Evolutionary conservation across 2,797 vertebrate genomes (phyloP).

Genomic region (Distichodus sexfasciatus): DNA sequence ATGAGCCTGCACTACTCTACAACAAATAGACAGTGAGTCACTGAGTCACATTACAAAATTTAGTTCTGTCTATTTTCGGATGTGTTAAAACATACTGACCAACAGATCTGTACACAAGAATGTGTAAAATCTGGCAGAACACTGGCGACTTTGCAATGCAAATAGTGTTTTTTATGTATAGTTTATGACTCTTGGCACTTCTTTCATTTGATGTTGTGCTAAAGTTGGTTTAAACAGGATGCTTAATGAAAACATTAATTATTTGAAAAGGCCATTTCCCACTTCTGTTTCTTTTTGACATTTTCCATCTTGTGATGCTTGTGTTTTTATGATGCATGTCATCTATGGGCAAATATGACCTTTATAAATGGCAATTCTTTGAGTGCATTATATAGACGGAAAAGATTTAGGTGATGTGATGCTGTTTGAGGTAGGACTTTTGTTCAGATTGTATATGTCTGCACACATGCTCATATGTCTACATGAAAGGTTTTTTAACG

Average conservation of each 20-base stretch:
- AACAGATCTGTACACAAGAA: too few species aligned
- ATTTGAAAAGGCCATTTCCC: background rate
- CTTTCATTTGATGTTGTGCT: background rate
- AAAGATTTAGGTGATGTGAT: conserved; percentile 1
- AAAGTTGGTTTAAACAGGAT: background rate
- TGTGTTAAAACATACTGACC: conserved; percentile 18
- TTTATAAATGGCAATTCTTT: background rate
- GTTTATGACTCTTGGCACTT: background rate
- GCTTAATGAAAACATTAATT: background rate
- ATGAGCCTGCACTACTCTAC: too few species aligned
- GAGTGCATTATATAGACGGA: background rate
- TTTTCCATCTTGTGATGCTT: background rate
- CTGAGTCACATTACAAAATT: too few species aligned
- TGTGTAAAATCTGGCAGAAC: too few species aligned
- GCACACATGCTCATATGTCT: too few species aligned
- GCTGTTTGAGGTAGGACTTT: background rate
- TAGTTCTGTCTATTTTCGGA: conserved; percentile 29
- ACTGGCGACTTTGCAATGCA: too few species aligned
- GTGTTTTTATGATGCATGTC: background rate
- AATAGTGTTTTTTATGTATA: background rate
- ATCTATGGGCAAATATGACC: background rate
- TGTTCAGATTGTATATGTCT: too few species aligned
- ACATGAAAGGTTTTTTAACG: too few species aligned
- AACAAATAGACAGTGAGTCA: too few species aligned
- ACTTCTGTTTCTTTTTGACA: background rate